Evolutionary conservation across 2,888 invertebrate genomes (phyloP), one percentile per base, ranked within the genome.

Genomic region (Orthosia incerta): DNA sequence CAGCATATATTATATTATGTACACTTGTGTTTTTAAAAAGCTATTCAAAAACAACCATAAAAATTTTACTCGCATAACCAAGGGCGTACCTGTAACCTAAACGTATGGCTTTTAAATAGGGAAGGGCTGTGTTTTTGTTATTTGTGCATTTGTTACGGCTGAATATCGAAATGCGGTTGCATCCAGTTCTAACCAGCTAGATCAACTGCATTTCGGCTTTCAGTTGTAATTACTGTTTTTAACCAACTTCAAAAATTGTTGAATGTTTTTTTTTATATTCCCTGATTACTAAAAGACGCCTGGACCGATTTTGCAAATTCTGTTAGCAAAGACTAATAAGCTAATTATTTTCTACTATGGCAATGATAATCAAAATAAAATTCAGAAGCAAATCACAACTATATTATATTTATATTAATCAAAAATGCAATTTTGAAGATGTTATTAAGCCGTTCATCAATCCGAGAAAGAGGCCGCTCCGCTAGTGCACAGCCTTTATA

Each of bases 11-110:
- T 61, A 73, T 65, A 56, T 39, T 59, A 76, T 62, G 76, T 86
- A 88, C 84, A 83, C 65, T 62, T 67, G 76, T 84, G 84, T 86
- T 87, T 87, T 83, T 78, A 82, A 87, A 88, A 86, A 76, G 72
- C 73, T 86, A 80, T 86, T 82, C 84, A 87, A 84, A 84, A 83
- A 81, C 69, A 76, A 75, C 81, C 80, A 86, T 83, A 76, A 77
- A 73, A 74, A 76, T 70, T 76, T 80, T 79, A 84, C 80, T 79
- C 65, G 69, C 74, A 75, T 85, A 76, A 76, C 76, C 57, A 73
- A 83, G 65, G 75, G 71, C 64, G 51, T 60, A 68, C 64, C 66
- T 74, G 59, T 60, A 71, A 45, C 51, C 60, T 73, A 75, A 51
- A 79, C 62, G 26, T 68, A 65, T 76, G 51, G 55, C 74, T 62